Base-by-base conservation (phyloP, 2,113 vertebrate species). In the Nycticebus coucang region DNA sequence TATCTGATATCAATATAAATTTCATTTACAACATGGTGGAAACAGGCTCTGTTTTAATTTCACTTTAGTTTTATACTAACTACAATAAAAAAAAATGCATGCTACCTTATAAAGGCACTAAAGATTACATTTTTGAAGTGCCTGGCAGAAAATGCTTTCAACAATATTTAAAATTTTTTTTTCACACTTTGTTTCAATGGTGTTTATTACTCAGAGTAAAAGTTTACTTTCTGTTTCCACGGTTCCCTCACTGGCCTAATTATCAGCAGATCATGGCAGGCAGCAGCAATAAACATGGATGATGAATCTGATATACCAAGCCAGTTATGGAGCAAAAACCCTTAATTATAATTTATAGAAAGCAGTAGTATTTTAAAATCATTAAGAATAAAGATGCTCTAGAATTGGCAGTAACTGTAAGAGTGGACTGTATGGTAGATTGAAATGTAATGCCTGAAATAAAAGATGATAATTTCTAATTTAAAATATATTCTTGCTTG, bases 61-160 rank as follows among this genome's bases (percentile, higher is more conserved):
- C 45, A 74, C 87, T 83, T 86, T 69, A 88, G 33, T 59, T 95
- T 97, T 94, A 94, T 93, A 91, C 74, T 96, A 87, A 82, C 28
- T 74, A 78, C 21, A 24, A 7, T 35, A 66, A 77, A 75, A 4
- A 71, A 93, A 87, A 55, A 79, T n/a, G 41, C 8, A 77, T 57
- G 3, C 12, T 84, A 24, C 26, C 19, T 85, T 4, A 33, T 69
- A 93, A 92, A 74, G 77, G n/a, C 18, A 68, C 22, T 6, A 82
- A 13, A 91, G 53, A 66, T 50, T 96, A 68, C 4, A 79, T 87
- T 96, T 95, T 74, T 80, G 22, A 96, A 91, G 24, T 69, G 18
- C 24, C 53, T 86, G 18, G 53, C 13, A 87, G 50, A 30, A 94
- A 85, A 89, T 94, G 4, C 2, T 89, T 83, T 50, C 57, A 90